Conservation (phyloP, 2,797 vertebrate species). For the Coendou prehensilis region DNA sequence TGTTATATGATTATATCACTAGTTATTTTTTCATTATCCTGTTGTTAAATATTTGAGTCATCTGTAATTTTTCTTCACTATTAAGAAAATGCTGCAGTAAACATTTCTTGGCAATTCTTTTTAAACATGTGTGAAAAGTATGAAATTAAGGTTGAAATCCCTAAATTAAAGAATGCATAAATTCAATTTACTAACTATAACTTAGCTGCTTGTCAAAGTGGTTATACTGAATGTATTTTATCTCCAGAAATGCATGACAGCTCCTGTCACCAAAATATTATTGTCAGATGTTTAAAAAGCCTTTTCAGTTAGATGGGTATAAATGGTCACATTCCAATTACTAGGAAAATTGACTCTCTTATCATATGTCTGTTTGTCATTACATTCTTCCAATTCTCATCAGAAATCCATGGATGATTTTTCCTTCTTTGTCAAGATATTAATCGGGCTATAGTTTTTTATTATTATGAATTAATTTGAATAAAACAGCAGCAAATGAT, state of each 20-base stretch:
- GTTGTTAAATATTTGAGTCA: background rate
- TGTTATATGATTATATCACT: background rate
- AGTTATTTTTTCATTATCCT: slow-evolving; percentile 22
- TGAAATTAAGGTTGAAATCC: background rate
- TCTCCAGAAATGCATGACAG: background rate
- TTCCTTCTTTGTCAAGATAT: background rate
- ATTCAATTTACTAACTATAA: slow-evolving; percentile 5
- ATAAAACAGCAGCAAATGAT: background rate
- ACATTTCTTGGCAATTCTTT: background rate
- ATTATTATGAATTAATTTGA: slow-evolving; percentile 24
- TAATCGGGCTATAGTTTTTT: slow-evolving; percentile 23
- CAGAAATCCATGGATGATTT: background rate
- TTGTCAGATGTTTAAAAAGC: background rate
- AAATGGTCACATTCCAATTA: background rate
- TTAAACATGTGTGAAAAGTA: background rate
- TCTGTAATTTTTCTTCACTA: background rate
- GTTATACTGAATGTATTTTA: background rate
- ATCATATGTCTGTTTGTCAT: background rate
- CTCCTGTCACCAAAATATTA: background rate
- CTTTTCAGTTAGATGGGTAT: slow-evolving; percentile 1
- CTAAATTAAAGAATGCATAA: background rate
- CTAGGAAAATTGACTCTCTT: background rate
- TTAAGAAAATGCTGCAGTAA: background rate
- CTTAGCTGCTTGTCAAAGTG: background rate
- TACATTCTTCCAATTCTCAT: background rate